A percentile compares a stretch with the other conserved stretches of the same genome.
Evolutionary conservation across 2,888 invertebrate genomes (phyloP).

Genomic region (Griposia aprilina): DNA sequence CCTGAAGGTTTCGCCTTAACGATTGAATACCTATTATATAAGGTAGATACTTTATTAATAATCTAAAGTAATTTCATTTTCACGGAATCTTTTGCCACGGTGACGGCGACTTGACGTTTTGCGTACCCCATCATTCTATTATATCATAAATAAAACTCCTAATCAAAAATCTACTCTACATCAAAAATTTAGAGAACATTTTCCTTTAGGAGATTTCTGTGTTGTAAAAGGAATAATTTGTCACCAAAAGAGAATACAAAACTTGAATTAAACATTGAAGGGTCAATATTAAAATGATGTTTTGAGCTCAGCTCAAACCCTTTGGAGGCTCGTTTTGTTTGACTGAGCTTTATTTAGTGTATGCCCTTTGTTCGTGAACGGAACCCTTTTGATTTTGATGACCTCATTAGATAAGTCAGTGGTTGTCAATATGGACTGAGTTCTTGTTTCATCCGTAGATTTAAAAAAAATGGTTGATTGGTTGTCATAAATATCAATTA

Average conservation of each 20-base stretch:
- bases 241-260: slow-evolving; percentile 55
- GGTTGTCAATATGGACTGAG: not conserved
- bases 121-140: slow-evolving; percentile 26
- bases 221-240: slow-evolving; percentile 52
- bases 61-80: slow-evolving; percentile 17
- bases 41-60: too few species aligned
- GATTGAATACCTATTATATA: too few species aligned
- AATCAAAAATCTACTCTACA: slow-evolving; percentile 17
- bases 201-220: not conserved
- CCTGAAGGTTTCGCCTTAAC: too few species aligned
- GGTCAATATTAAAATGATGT: slow-evolving; percentile 55
- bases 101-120: slow-evolving; percentile 33
- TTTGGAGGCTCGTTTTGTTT: slow-evolving; percentile 27
- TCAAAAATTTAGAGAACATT: not conserved
- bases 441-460: not conserved
- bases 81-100: slow-evolving; percentile 13
- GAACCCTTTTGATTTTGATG: slow-evolving; percentile 20
- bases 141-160: slow-evolving; percentile 7
- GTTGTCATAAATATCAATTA: not conserved
- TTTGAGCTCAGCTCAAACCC: slow-evolving; percentile 29
- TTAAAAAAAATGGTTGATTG: not conserved
- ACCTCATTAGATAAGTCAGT: not conserved
- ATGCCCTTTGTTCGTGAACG: slow-evolving; percentile 11
- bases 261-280: slow-evolving; percentile 51
- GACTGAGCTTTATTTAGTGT: slow-evolving; percentile 32